phyloP scores from a whole-genome alignment of 2,113 vertebrate species.

The Mirounga angustirostris region DNA sequence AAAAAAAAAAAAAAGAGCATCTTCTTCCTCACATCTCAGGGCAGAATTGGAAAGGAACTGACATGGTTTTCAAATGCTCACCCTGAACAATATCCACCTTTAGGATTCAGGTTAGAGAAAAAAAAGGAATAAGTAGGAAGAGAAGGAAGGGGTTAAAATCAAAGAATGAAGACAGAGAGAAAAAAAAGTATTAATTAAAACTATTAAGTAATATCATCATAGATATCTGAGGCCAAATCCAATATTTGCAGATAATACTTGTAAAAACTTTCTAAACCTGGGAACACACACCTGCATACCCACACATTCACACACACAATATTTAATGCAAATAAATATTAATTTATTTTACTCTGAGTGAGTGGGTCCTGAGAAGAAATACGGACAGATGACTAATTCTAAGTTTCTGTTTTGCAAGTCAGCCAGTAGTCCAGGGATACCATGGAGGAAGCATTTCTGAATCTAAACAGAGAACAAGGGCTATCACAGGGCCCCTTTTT shows the following conservation, averaged over 20 bases:
- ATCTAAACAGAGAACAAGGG: not conserved
- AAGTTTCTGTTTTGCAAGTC: not conserved
- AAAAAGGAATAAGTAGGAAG: not conserved
- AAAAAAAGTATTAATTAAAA: not conserved
- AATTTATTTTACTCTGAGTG: not conserved
- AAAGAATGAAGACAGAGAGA: not conserved
- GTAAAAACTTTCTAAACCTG: not conserved
- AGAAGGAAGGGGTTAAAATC: not conserved
- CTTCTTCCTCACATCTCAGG: not conserved
- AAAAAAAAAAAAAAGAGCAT: not conserved
- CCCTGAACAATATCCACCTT: not conserved
- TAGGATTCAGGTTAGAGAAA: not conserved
- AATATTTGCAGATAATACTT: not conserved
- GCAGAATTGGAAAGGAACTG: not conserved
- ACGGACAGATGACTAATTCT: not conserved
- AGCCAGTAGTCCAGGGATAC: not conserved
- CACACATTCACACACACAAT: not conserved
- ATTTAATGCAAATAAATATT: not conserved
- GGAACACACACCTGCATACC: not conserved
- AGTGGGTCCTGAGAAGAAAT: not conserved
- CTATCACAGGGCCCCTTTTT: not conserved
- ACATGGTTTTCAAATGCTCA: not conserved
- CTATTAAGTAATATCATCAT: not conserved
- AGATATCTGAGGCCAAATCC: not conserved
- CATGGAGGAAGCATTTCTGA: not conserved